Base-by-base conservation (phyloP, 2,888 invertebrate species). In the Spisula solida region DNA sequence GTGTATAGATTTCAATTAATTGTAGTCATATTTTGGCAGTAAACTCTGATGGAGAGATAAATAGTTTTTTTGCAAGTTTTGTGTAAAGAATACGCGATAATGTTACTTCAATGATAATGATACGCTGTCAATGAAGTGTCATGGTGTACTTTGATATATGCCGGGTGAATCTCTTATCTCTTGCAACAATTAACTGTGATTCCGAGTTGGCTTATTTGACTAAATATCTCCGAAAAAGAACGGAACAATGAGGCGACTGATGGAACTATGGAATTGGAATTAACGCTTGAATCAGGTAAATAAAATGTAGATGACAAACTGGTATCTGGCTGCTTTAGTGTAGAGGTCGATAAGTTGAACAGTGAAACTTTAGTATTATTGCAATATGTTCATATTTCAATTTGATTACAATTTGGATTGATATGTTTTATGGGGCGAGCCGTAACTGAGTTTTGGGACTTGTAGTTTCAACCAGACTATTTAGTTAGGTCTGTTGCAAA, bases 71-170 rank as follows among this genome's bases (percentile, higher is more conserved):
- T 79, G n/a, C 56, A 70, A 25, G 82, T 86, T 82, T 75, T 47
- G 81, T 81, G 41, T 31, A 86, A 41, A 70, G 60, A 48, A 48
- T 60, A 34, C 18, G 18, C 5, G 75, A 31, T 75, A 75, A 75
- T 25, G 18, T 75, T 75, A 75, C 75, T 12, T 34, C 16, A 75
- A 75, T 75, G 75, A 75, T 75, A 75, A 25, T 55, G 85, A 85
- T 85, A 85, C 79, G 79, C 82, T 87, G 87, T 87, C 87, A 87
- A 80, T 87, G 60, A 84, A 31, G 81, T 88, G 88, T 88, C 88
- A 81, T n/a, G 18, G 51, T 51, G 56, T 55, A 85, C 47, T 14
- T 41, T 85, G 85, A 85, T 78, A 85, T 85, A 75, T 56, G 79
- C 34, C 41, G 55, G 55, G 79, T 75, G 16, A 75, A 75, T 34